Evolutionary conservation across 2,888 invertebrate genomes (phyloP).

Genomic region (Apoderus coryli): DNA sequence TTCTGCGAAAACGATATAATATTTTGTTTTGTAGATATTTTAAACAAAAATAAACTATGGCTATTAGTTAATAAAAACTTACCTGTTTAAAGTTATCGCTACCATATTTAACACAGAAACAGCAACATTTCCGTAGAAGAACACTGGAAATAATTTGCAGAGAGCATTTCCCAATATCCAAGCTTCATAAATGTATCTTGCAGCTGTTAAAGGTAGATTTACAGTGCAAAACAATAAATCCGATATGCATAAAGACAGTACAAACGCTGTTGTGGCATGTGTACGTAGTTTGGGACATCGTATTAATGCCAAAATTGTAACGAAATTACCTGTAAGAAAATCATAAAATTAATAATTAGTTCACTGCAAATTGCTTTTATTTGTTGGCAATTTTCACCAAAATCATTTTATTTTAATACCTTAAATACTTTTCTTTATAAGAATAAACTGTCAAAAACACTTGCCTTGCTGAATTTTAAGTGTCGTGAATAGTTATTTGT

Average conservation of each 20-base stretch:
- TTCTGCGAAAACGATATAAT: neutral
- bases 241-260: slow-evolving; percentile 71
- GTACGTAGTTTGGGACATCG: slow-evolving; percentile 63
- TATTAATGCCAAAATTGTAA: slow-evolving; percentile 66
- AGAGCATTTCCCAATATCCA: slow-evolving; percentile 68
- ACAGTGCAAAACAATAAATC: slow-evolving; percentile 74
- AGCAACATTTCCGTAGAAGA: slow-evolving; percentile 83
- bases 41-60: no score
- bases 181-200: slow-evolving; percentile 62
- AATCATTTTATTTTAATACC: no score
- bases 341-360: no score
- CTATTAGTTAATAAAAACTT: slow-evolving; percentile 20
- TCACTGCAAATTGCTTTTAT: no score
- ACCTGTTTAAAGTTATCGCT: slow-evolving; percentile 80
- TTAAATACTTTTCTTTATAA: no score
- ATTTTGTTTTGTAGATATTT: no score
- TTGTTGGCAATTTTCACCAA: no score
- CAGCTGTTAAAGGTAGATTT: slow-evolving; percentile 72
- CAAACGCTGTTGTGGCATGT: slow-evolving; percentile 80
- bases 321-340: slow-evolving; percentile 55
- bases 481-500: no score
- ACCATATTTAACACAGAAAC: slow-evolving; percentile 80
- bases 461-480: no score
- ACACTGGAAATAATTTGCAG: slow-evolving; percentile 73
- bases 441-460: no score